Evolutionary conservation across 1,140 invertebrate species (phyloP).

Genomic region (Cydia strobilella): DNA sequence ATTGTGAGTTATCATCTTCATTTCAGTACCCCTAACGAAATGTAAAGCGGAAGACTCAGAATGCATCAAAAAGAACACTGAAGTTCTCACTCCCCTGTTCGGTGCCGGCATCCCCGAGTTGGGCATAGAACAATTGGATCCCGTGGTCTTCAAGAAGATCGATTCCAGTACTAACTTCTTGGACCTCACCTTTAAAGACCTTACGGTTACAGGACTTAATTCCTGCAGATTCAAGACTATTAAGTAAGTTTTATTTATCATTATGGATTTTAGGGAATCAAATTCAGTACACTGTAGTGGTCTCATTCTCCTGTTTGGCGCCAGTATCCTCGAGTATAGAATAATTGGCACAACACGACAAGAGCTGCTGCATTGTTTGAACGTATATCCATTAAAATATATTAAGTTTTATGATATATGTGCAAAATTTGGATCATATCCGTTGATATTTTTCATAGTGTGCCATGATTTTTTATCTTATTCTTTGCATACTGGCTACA

Average conservation of each 20-base stretch:
- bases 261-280: neutral
- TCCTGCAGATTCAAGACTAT: constrained; percentile 43
- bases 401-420: too few relatives aligned
- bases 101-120: constrained; percentile 42
- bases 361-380: too few relatives aligned
- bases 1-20: neutral
- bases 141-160: constrained; percentile 38
- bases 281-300: too few relatives aligned
- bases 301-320: too few relatives aligned
- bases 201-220: constrained; percentile 41
- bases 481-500: too few relatives aligned
- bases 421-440: too few relatives aligned
- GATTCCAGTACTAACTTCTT: constrained; percentile 41
- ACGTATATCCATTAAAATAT: too few relatives aligned
- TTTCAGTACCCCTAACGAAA: constrained; percentile 40
- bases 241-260: constrained; percentile 38
- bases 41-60: constrained; percentile 38
- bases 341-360: too few relatives aligned
- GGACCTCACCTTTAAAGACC: constrained; percentile 41
- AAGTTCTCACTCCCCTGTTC: constrained; percentile 37
- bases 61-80: constrained; percentile 39
- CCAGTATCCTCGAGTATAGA: too few relatives aligned
- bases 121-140: constrained; percentile 41
- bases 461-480: too few relatives aligned
- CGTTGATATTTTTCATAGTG: too few relatives aligned